Conservation (phyloP, 92 coral and sea anemone species). For the Epizoanthus fatuus region DNA sequence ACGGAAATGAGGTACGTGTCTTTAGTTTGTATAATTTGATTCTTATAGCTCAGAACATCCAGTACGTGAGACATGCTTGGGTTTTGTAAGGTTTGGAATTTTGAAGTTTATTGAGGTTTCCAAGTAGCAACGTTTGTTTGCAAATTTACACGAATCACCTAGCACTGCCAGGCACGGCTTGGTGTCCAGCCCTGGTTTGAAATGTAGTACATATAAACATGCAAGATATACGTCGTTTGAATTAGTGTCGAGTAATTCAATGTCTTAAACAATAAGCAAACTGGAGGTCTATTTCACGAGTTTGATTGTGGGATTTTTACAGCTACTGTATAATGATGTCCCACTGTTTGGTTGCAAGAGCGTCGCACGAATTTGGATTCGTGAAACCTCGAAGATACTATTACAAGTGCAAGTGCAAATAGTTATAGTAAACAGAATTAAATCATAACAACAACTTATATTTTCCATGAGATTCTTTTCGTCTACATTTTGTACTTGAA, state of each 20-base stretch:
- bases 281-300: not conserved
- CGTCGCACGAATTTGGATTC: no score
- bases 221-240: not conserved
- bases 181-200: not conserved
- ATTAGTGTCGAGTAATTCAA: not conserved
- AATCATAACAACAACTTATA: no score
- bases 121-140: constrained; percentile 16
- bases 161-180: constrained; percentile 29
- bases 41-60: not conserved
- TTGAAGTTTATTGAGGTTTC: not conserved
- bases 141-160: constrained; percentile 7
- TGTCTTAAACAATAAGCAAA: not conserved
- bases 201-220: not conserved
- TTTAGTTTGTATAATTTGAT: not conserved
- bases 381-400: not conserved
- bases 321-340: not conserved
- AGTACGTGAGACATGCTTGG: not conserved
- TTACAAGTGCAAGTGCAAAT: not conserved
- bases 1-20: constrained; percentile 91
- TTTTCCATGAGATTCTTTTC: no score
- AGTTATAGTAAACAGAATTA: not conserved
- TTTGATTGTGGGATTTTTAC: not conserved
- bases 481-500: no score
- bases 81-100: not conserved
- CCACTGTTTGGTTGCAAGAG: constrained; percentile 7